These are phyloP conservation scores for Himalopsyche kuldschensis DNA, from an alignment of 2,888 invertebrate species.

Conservation along the genomic window DNA sequence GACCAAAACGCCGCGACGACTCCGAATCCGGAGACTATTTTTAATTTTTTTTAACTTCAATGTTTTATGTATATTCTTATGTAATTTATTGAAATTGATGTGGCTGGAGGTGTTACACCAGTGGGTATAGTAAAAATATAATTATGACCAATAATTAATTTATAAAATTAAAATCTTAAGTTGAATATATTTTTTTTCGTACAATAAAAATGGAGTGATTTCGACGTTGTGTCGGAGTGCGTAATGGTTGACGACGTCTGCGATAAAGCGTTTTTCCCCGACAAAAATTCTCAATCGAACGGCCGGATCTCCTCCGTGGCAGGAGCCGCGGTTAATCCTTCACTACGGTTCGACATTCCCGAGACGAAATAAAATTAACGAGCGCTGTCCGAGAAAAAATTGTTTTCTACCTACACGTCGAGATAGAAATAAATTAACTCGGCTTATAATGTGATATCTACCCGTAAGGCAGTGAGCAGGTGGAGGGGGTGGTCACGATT, in stretches of 20 bases:
- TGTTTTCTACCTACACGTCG: slow-evolving; percentile 15
- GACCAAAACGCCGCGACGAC: too few species aligned
- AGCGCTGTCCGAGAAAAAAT: slow-evolving; percentile 20
- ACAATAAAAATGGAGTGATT: too few species aligned
- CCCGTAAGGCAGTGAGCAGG: neutral
- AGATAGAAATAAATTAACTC: slow-evolving; percentile 18
- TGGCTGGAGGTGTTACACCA: too few species aligned
- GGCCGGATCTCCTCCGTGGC: neutral
- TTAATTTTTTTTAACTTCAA: too few species aligned
- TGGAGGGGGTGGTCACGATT: neutral
- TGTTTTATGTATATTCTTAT: too few species aligned
- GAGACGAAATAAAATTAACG: slow-evolving; percentile 27
- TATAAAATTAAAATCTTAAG: too few species aligned
- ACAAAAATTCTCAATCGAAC: slow-evolving; percentile 33
- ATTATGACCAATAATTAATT: too few species aligned
- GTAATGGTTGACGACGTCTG: neutral
- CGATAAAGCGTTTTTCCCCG: slow-evolving; percentile 26
- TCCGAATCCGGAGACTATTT: too few species aligned
- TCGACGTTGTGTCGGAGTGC: neutral
- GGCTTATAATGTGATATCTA: neutral
- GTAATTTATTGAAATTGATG: too few species aligned
- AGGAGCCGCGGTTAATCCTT: slow-evolving; percentile 3
- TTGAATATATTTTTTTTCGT: too few species aligned
- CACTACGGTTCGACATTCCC: slow-evolving; percentile 17
- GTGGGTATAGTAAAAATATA: too few species aligned